Base-by-base conservation (phyloP, 2,888 invertebrate genomes). In the Corbicula japonica region DNA sequence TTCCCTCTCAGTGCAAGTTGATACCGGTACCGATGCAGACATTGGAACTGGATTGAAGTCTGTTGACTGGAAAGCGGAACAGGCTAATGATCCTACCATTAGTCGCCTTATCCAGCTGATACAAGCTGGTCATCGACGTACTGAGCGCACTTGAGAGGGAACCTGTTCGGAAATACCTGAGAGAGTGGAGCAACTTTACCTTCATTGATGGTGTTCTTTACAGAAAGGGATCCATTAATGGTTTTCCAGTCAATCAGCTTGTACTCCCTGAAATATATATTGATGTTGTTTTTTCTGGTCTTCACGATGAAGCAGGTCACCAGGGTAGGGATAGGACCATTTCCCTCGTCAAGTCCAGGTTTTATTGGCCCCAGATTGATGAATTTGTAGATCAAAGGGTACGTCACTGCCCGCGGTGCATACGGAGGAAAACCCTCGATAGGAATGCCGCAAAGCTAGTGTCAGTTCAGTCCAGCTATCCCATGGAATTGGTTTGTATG, bases 401-500 rank as follows among this genome's bases (percentile, higher is more conserved):
- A 2, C 46, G 60, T 26, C 26, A 46, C 0, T 70, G 70, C 52
- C 10, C 15, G 26, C 61, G 63, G 6, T 70, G 70, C 46, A 44
- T 70, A n/a, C 5, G 63, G 0, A 28, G 38, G 8, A 69, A 76
- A 26, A 56, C 63, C 18, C 41, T 30, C 18, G 34, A 26, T 23
- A 18, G 23, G 5, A 48, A 32, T 21, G 48, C 60, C 15, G 50
- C 70, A 35, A 63, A 46, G 23, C 30, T 70, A 15, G 54, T 76
- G 1, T n/a, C 46, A 26, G 71, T 76, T 26, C 50, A 60, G 2
- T 63, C 65, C 32, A 50, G 71, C 5, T 38, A 63, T 41, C 76
- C 71, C 2, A 4, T 71, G 18, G 76, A 76, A 28, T 52, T 72
- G 10, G 60, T 72, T 5, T 76, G 76, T 34, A 61, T 76, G 21